Evolutionary conservation across 2,113 vertebrate species (phyloP), one percentile per base, ranked within the genome.

Genomic region (Sceloporus undulatus): DNA sequence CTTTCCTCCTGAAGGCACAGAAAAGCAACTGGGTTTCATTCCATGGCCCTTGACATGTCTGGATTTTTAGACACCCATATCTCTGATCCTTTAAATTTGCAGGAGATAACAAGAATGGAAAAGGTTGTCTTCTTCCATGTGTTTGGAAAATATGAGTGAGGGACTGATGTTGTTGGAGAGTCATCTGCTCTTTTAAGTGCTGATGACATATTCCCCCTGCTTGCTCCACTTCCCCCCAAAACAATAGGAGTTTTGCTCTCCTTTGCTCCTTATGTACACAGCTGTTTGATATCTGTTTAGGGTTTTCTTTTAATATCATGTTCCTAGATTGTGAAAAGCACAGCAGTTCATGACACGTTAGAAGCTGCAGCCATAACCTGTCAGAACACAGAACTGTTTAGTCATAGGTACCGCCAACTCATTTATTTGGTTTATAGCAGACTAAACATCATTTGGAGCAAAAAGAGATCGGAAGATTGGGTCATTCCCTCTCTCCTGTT

Each of bases 1-100:
- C 34, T 79, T 42, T 86, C 59, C 23, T 85, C 0, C 0, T 87
- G 54, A 16, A 0, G 0, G 21, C 23, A 40, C 21, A 38, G 7
- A 74, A 82, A 90, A 62, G 9, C 54, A 62, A 65, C 66, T 80
- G 29, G 6, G 40, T 76, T 84, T 34, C 40, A 83, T 56, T 13
- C 59, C 25, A 84, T 89, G 62, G 0, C 86, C 77, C 14, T 59
- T 34, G 29, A 87, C 56, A 71, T 86, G 0, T 25, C 2, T 78
- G 78, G 25, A 0, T 73, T 82, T 0, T 54, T 91, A 89, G 54
- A 62, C 52, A 48, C 27, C 18, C n/a, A 6, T 62, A 40, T 79
- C 65, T 54, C 25, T 42, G 23, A 77, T 71, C 11, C 34, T 59
- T 23, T 21, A 70, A 34, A 76, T 52, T 48, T 38, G 3, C 73